Conservation (phyloP, 2,113 vertebrate genomes). For the Neolamprologus fasciatus region DNA sequence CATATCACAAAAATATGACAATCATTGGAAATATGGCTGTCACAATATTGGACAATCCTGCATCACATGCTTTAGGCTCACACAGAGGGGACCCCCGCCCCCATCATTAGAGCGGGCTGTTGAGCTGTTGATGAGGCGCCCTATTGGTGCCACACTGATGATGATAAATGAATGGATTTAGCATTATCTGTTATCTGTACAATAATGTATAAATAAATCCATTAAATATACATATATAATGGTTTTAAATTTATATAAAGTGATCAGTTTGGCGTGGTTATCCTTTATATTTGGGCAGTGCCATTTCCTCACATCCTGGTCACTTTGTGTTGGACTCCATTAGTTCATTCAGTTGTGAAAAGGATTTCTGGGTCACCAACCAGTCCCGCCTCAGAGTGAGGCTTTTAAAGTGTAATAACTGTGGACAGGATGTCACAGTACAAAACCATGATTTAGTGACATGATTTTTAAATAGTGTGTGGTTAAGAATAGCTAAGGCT, state of each 20-base stretch:
- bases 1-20: not conserved
- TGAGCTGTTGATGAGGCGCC: not conserved
- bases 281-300: not conserved
- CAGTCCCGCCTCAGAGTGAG: not conserved
- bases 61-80: not conserved
- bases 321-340: not conserved
- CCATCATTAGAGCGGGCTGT: not conserved
- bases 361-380: slow-evolving; percentile 20
- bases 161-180: not conserved
- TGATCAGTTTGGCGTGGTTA: not conserved
- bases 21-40: not conserved
- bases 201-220: not conserved
- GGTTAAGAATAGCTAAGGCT: not conserved
- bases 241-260: not conserved
- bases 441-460: not conserved
- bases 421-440: not conserved
- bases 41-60: not conserved
- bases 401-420: not conserved
- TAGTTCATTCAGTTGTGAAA: slow-evolving; percentile 14
- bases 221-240: not conserved
- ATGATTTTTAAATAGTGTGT: not conserved
- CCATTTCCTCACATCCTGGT: not conserved
- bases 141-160: not conserved
- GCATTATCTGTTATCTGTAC: not conserved
- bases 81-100: not conserved